phyloP scores from a whole-genome alignment of 2,113 vertebrate genomes.

The Callocephalon fimbriatum region DNA sequence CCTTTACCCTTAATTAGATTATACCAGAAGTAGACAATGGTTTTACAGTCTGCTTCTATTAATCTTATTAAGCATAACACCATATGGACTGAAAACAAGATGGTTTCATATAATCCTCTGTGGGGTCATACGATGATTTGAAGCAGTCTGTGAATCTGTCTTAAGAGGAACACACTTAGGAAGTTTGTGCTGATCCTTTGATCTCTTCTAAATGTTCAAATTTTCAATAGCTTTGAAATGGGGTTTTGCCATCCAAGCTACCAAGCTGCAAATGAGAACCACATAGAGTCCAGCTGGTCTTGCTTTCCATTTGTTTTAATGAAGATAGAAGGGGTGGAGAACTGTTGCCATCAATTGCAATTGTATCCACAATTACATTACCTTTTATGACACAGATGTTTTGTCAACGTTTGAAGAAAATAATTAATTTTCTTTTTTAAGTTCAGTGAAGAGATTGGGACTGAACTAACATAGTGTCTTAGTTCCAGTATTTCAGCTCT shows the following conservation, averaged over 20 bases:
- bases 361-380: background rate
- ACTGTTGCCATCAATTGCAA: background rate
- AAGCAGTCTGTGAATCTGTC: background rate
- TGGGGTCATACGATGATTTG: background rate
- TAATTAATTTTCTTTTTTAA: background rate
- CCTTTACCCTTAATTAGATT: conserved; percentile 1
- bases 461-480: background rate
- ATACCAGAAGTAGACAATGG: background rate
- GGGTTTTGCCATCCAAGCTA: background rate
- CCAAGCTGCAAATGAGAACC: background rate
- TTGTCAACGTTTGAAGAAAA: background rate
- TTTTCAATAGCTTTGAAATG: background rate
- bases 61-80: background rate
- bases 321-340: background rate
- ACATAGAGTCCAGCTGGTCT: background rate
- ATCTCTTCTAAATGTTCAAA: background rate
- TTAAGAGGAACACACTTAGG: background rate
- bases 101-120: background rate
- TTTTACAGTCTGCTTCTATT: background rate
- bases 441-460: background rate
- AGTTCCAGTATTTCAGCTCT: background rate
- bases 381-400: background rate
- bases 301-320: background rate
- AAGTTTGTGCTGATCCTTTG: background rate
- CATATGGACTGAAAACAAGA: background rate